Evolutionary conservation across 2,888 invertebrate species (phyloP), one percentile per base, ranked within the genome.

Genomic region (Tetheella fluctuosa): DNA sequence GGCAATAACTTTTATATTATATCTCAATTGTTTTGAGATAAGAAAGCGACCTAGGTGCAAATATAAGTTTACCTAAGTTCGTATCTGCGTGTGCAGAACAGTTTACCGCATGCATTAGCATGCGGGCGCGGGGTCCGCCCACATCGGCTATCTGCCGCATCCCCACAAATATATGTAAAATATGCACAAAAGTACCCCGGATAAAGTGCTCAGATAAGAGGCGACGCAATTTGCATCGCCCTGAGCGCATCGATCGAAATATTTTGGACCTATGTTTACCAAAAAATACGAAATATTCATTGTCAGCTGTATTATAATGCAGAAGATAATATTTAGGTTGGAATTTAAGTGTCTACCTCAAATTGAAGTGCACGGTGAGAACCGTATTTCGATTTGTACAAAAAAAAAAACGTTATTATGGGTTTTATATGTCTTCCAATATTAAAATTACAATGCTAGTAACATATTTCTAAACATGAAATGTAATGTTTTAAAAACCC

Each of bases 181-280:
- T 91, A 90, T 89, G 86, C 89, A 85, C 88, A 88, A 89, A 90
- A 88, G 88, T 87, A 88, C 81, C 85, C 88, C 83, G 90, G 90
- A 90, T 91, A 87, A 91, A 90, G 88, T 90, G 85, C 85, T 84
- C 71, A 85, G 89, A 91, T 92, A 91, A 89, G 83, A 83, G 84
- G 84, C 84, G 86, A 88, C 86, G 88, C 86, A 89, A 91, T 90
- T 91, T 91, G 86, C 91, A 90, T 90, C 80, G 91, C 91, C 86
- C 70, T 71, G 75, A 83, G 91, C 88, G 74, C 74, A 77, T 78
- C 77, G 78, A 78, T 81, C 77, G 76, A 76, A 79, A 83, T 80
- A 81, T 85, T 81, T 84, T 71, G 84, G 84, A 78, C 80, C 85
- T 82, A 83, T 88, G 85, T 85, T 89, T 89, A 89, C 88, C 86